phyloP scores from a whole-genome alignment of 2,113 vertebrate genomes.

The Hirundichthys speculiger region DNA sequence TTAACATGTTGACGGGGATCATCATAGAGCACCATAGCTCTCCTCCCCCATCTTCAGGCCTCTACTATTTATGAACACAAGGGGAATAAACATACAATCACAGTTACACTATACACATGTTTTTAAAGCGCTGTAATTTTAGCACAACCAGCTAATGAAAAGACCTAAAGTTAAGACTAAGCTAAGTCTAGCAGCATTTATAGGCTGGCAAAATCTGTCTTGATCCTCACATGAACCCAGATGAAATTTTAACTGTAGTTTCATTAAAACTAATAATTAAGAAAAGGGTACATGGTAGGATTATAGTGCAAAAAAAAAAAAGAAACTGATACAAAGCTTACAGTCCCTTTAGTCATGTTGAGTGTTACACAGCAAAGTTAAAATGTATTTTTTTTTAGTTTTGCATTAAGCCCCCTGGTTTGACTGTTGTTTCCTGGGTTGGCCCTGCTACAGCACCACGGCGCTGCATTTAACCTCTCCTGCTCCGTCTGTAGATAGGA shows the following conservation, averaged over 20 bases:
- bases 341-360: slow-evolving; percentile 30
- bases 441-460: slow-evolving; percentile 49
- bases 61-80: slow-evolving; percentile 7
- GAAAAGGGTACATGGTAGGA: neutral
- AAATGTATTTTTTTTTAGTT: slow-evolving; percentile 63
- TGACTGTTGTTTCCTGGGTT: slow-evolving; percentile 51
- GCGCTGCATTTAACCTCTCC: slow-evolving; percentile 53
- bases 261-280: neutral
- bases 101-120: neutral
- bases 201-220: neutral
- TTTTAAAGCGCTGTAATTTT: slow-evolving; percentile 13
- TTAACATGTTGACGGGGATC: slow-evolving; percentile 77
- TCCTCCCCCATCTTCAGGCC: slow-evolving; percentile 36
- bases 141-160: neutral
- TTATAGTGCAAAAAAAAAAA: slow-evolving; percentile 5
- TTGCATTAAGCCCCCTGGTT: slow-evolving; percentile 54
- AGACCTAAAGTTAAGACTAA: slow-evolving; percentile 28
- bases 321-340: slow-evolving; percentile 21
- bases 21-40: slow-evolving; percentile 52
- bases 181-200: slow-evolving; percentile 9
- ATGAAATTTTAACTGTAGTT: neutral
- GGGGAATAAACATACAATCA: neutral
- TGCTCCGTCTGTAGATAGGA: slow-evolving; percentile 78
- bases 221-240: neutral
- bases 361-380: slow-evolving; percentile 44